phyloP scores from a whole-genome alignment of 2,888 invertebrate genomes.

The Coelinius sp. region DNA sequence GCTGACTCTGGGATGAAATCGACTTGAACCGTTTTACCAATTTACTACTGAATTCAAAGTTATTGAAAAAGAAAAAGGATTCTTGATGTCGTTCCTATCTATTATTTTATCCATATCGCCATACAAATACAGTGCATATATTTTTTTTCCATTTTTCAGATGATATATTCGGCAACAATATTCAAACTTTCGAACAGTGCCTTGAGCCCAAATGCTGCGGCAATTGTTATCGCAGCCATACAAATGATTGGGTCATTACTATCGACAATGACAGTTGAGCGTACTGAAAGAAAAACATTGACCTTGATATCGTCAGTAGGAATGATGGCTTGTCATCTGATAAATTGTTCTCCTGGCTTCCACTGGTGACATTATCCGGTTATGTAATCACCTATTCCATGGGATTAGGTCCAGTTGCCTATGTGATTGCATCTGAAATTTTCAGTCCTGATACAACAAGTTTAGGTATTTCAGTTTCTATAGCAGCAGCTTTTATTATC shows the following conservation, averaged over 20 bases:
- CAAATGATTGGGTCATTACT: conserved; percentile 72
- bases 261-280: conserved; percentile 73
- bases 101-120: too few species aligned
- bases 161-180: conserved; percentile 73
- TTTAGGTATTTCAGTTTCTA: conserved; percentile 53
- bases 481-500: conserved; percentile 55
- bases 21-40: too few species aligned
- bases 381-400: conserved; percentile 73
- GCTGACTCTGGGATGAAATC: too few species aligned
- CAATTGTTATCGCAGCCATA: conserved; percentile 75
- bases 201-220: conserved; percentile 71
- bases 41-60: too few species aligned
- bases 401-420: conserved; percentile 73
- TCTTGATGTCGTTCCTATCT: too few species aligned
- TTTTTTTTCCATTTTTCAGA: too few species aligned
- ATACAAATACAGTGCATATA: too few species aligned
- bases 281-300: conserved; percentile 74
- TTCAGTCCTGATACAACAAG: conserved; percentile 65
- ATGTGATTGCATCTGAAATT: conserved; percentile 73
- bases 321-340: too few species aligned
- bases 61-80: too few species aligned
- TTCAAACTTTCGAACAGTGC: conserved; percentile 73
- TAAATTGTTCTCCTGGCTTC: conserved; percentile 74
- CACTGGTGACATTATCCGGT: conserved; percentile 71
- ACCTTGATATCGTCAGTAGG: conserved; percentile 70